Base-by-base conservation (phyloP, 2,888 invertebrate genomes). In the Aquatica leii region DNA sequence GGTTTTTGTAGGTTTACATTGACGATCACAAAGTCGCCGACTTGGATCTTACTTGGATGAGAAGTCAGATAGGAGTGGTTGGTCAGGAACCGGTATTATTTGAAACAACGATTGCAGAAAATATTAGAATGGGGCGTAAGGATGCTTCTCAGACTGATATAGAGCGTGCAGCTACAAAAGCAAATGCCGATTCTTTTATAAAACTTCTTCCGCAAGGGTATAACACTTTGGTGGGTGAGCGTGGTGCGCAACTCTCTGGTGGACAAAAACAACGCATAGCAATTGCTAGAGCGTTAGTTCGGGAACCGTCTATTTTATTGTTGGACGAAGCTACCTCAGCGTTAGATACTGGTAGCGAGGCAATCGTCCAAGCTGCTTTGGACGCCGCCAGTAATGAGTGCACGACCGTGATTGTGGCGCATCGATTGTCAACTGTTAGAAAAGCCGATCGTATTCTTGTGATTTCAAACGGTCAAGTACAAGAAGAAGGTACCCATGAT, bases 1-100 rank as follows among this genome's bases (percentile, higher is more conserved):
- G 24, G 24, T 17, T 0, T 24, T 67, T 63, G 12, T 65, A 88
- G 87, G 84, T 92, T 1, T 74, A 76, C 3, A 77, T 94, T 4
- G 93, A 93, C 74, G 88, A 87, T 0, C 79, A 84, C 35, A 85
- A 93, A 73, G 83, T 95, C 0, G 86, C 86, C 65, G 84, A 88
- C 34, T 79, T 95, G n/a, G 93, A 95, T 72, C 84, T 95, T 1
- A 85, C 87, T 14, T 93, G 93, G 91, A 80, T 94, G 21, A 86
- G 97, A 34, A 84, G 85, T 14, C 89, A 92, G 72, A 90, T 97
- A 61, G 95, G 95, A 0, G 87, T 95, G 6, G 96, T 97, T 0
- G 93, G 94, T 0, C 97, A 97, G 82, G 96, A 97, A 77, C 96
- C 92, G 0, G 87, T 95, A 2, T 84, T 97, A 9, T 97, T 97